Base-by-base conservation (phyloP, 2,888 invertebrate genomes). In the Drosophila melanosoma region DNA sequence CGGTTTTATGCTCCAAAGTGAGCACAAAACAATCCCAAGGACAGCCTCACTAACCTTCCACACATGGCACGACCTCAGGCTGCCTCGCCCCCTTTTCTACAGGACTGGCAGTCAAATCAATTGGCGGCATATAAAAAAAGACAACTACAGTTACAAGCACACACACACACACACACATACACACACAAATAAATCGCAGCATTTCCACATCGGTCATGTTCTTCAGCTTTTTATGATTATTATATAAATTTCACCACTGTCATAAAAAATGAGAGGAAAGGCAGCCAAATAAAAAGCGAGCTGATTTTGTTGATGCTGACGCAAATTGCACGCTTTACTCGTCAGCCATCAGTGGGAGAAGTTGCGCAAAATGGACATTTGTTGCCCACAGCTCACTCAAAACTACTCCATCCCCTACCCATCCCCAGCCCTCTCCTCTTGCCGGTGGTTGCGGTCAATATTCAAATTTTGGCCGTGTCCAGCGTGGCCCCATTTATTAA, bases 161-260 rank as follows among this genome's bases (percentile, higher is more conserved):
- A 36, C 42, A 20, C 36, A 49, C 29, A 35, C n/a, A 33, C 51
- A 59, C 26, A 54, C 23, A 60, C 48, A 69, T n/a, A 49, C 42
- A 67, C 38, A 75, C 56, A 72, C 77, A 83, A 85, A 84, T 85
- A 85, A 85, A 85, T 85, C 85, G 84, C 85, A 87, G 87, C 68
- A 75, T 80, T 85, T 87, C 79, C 85, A 79, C 85, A 81, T 74
- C 72, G 79, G 76, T 86, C 84, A 83, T 82, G 87, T 81, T 83
- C 83, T 63, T 66, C 75, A 59, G 81, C 84, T 85, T 85, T 85
- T 85, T 85, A 85, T 85, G 85, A 87, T 85, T 85, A 85, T 85
- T 85, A 85, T 83, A 85, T 82, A 87, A 85, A 80, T 87, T 82
- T 76, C 66, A 76, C 58, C 60, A 10, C 10, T 33, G 83, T 69